These are phyloP conservation scores for honey bee (Apis mellifera) DNA, from an alignment of 1,140 invertebrate species.

Conservation along the genomic window Amel_HAv3.1 CM009935.2:8792501-8793000, in stretches of 20 bases:
- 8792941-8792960: neutral
- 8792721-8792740: constrained; percentile 34
- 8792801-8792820: constrained; percentile 52
- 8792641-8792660: constrained; percentile 7
- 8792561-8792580: neutral
- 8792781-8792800: constrained; percentile 41
- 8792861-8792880: neutral
- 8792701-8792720: constrained; percentile 18
- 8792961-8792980: neutral
- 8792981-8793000: neutral
- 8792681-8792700: neutral
- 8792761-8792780: constrained; percentile 24
- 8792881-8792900: neutral
- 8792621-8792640: neutral
- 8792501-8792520: no score
- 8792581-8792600: neutral
- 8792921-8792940: constrained; percentile 8
- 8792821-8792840: constrained; percentile 56
- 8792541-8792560: neutral
- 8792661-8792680: constrained; percentile 4
- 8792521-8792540: neutral
- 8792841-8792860: constrained; percentile 52
- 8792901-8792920: neutral
- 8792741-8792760: constrained; percentile 45
- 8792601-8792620: neutral